A percentile compares a stretch with the other conserved stretches of the same genome.
These are phyloP conservation scores for Pygoscelis antarcticus DNA, from an alignment of 2,113 vertebrate species.

Conservation along the genomic window DNA sequence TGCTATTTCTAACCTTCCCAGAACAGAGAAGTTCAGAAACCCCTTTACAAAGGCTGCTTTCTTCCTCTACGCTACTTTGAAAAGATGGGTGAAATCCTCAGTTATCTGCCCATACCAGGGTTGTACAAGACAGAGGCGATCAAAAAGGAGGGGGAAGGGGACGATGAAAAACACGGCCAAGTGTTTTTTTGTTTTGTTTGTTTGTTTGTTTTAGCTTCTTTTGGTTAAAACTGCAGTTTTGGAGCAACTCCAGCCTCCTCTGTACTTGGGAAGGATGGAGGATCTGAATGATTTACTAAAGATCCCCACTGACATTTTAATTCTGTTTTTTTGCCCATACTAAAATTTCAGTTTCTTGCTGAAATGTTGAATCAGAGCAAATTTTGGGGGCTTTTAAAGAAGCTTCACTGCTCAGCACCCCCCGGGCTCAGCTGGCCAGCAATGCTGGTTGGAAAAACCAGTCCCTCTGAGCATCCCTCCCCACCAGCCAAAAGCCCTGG, in stretches of 20 bases:
- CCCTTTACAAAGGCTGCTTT: constrained; percentile 46
- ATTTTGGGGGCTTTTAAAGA: not conserved
- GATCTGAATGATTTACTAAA: not conserved
- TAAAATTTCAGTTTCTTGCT: not conserved
- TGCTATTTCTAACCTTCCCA: constrained; percentile 44
- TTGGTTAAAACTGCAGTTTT: not conserved
- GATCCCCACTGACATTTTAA: not conserved
- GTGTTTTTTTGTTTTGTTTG: not conserved
- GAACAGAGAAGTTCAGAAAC: constrained; percentile 51
- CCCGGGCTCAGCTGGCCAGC: not conserved
- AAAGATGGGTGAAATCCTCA: constrained; percentile 28
- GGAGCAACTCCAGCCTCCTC: not conserved
- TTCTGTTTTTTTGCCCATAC: not conserved
- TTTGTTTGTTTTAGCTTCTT: constrained; percentile 6
- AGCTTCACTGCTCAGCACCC: not conserved
- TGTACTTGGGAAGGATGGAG: not conserved
- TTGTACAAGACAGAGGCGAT: constrained; percentile 15
- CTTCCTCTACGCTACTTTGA: not conserved
- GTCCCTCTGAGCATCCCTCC: not conserved
- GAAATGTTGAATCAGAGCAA: not conserved
- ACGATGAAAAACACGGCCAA: not conserved
- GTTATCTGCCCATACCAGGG: not conserved
- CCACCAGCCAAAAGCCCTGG: not conserved
- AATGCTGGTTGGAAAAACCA: not conserved
- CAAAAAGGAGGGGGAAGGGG: constrained; percentile 19